Conservation (phyloP, 1,140 invertebrate species). For the Phocides pigmalion region DNA sequence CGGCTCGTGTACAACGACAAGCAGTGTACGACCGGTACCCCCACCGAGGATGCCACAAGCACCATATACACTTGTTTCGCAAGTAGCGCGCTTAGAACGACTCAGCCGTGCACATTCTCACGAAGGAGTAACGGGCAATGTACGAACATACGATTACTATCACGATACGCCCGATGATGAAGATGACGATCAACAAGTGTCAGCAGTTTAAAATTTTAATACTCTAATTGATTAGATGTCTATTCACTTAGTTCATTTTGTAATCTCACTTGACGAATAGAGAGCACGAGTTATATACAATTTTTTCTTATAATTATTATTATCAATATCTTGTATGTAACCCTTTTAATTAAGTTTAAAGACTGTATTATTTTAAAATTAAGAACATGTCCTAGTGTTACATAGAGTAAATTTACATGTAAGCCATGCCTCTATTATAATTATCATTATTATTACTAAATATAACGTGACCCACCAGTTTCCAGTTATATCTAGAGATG, state of each 20-base stretch:
- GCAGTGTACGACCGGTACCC: slow-evolving; percentile 81
- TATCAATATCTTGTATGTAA: slow-evolving; percentile 73
- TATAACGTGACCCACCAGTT: slow-evolving; percentile 80
- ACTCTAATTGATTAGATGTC: slow-evolving; percentile 66
- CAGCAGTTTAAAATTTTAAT: slow-evolving; percentile 77
- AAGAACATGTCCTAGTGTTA: slow-evolving; percentile 77
- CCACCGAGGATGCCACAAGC: slow-evolving; percentile 87
- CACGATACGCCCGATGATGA: slow-evolving; percentile 89
- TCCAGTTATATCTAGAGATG: slow-evolving; percentile 79
- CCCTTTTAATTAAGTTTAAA: slow-evolving; percentile 79
- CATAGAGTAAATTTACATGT: slow-evolving; percentile 74
- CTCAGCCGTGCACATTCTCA: slow-evolving; percentile 93
- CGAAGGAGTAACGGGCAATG: slow-evolving; percentile 89
- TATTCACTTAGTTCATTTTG: slow-evolving; percentile 79
- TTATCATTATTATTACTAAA: slow-evolving; percentile 56
- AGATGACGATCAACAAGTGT: slow-evolving; percentile 86
- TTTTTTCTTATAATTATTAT: slow-evolving; percentile 60
- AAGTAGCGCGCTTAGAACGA: slow-evolving; percentile 90
- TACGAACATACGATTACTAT: slow-evolving; percentile 85
- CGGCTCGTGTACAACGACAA: slow-evolving; percentile 87
- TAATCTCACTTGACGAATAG: slow-evolving; percentile 81
- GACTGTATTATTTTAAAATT: slow-evolving; percentile 80
- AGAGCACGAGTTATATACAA: slow-evolving; percentile 74
- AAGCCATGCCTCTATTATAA: slow-evolving; percentile 74
- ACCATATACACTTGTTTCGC: slow-evolving; percentile 91